Base-by-base conservation (phyloP, 2,797 vertebrate genomes). In the Argya squamiceps region DNA sequence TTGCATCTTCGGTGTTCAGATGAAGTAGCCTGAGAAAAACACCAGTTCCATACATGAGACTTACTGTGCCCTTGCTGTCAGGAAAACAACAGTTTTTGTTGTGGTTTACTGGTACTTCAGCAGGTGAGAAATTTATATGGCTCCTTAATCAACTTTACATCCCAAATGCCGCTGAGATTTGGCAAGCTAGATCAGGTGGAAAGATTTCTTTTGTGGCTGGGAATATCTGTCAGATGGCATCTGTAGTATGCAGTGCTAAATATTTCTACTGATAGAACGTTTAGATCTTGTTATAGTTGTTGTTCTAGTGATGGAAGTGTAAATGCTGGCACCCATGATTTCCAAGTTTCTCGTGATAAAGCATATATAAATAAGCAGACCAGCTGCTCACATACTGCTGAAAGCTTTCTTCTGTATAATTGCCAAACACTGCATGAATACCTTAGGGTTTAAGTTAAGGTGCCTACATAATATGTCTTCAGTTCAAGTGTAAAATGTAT, bases 1-100 rank as follows among this genome's bases (percentile, higher is more conserved):
- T 71, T 50, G 8, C 6, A 15, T 58, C 53, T 77, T 68, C 26
- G 16, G 3, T 34, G 19, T 67, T 77, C 0, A 0, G 18, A 7
- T 5, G 10, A 69, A 49, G 29, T 41, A 75, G 17, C 39, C 10
- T 20, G 27, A 90, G 62, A 44, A 86, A 81, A 89, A n/a, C 15
- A 58, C 10, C 0, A 2, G 9, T 76, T 24, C n/a, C 3, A 1
- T 37, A 55, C 8, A 2, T 23, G 10, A 88, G 19, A 41, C 7
- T 76, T 69, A 15, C 37, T 39, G 21, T 68, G 39, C 27, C 22
- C 19, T 91, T 7, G 0, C n/a, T 17, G 6, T 63, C 41, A 53
- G 41, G 68, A 80, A 70, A 80, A 58, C 13, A 56, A 41, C 9
- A 41, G 27, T 21, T 89, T 80, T 36, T 58, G 24, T 56, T 77